Conservation (phyloP, 2,888 invertebrate species). For the Plemyria rubiginata region DNA sequence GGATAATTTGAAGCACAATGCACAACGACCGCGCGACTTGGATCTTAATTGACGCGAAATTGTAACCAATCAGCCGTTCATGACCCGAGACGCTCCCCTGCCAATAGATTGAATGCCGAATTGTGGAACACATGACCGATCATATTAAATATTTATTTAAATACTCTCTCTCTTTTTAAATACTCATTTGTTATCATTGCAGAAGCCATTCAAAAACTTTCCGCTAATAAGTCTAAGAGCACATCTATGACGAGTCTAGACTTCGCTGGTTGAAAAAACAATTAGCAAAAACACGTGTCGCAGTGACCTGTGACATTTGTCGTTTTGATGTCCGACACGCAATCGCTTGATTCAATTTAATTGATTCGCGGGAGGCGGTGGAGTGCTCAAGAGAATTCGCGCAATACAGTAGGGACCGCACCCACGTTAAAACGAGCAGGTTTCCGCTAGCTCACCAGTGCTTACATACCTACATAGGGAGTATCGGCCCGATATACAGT, state of each 20-base stretch:
- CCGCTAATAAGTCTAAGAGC: conserved; percentile 20
- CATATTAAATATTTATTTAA: too few species aligned
- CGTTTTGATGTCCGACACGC: conserved; percentile 58
- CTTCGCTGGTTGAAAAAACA: conserved; percentile 36
- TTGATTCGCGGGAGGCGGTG: conserved; percentile 62
- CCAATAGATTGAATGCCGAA: conserved; percentile 57
- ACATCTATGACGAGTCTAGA: conserved; percentile 30
- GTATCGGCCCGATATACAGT: not conserved
- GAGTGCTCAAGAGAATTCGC: conserved; percentile 51
- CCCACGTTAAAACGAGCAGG: conserved; percentile 56
- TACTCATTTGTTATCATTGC: conserved; percentile 7
- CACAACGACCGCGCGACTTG: conserved; percentile 56
- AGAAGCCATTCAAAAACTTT: conserved; percentile 17
- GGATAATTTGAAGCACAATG: conserved; percentile 71
- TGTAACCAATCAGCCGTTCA: conserved; percentile 74
- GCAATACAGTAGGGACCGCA: conserved; percentile 46
- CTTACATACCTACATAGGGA: not conserved
- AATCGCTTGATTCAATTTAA: conserved; percentile 64
- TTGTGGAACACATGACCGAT: conserved; percentile 29
- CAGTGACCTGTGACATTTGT: conserved; percentile 42
- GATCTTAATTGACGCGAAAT: conserved; percentile 79
- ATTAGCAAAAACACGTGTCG: conserved; percentile 48
- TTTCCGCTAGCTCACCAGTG: not conserved
- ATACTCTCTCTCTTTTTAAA: too few species aligned
- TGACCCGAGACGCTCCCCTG: conserved; percentile 52